These are phyloP conservation scores for Varanus komodoensis DNA, from an alignment of 2,113 vertebrate genomes.

Conservation along the genomic window DNA sequence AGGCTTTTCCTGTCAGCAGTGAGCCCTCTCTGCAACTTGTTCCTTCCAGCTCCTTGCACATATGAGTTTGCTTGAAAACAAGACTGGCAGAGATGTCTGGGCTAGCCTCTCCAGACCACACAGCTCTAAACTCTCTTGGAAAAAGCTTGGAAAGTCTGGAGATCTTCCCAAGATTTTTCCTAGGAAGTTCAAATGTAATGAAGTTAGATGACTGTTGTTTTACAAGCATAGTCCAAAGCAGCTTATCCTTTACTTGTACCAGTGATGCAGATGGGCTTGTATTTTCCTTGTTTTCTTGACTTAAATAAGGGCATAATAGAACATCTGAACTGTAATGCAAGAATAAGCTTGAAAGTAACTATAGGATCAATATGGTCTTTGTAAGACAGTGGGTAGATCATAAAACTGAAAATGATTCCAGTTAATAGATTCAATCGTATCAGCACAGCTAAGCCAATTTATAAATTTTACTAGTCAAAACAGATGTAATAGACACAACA, in stretches of 20 bases:
- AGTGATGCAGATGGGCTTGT: neutral
- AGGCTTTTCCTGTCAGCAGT: neutral
- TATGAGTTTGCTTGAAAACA: neutral
- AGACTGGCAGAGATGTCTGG: neutral
- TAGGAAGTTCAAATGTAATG: neutral
- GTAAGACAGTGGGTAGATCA: neutral
- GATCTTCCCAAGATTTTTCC: neutral
- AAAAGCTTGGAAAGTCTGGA: neutral
- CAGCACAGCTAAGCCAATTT: neutral
- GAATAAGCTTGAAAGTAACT: neutral
- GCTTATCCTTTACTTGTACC: neutral
- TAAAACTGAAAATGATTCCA: neutral
- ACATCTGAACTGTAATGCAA: neutral
- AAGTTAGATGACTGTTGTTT: no score
- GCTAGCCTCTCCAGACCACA: neutral
- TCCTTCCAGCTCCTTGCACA: neutral
- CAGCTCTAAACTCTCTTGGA: neutral
- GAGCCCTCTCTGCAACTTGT: neutral
- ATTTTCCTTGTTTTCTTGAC: neutral
- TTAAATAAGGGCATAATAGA: neutral
- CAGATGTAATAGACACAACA: slow-evolving; percentile 2
- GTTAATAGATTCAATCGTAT: neutral
- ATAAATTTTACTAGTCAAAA: slow-evolving; percentile 16
- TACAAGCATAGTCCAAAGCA: no score
- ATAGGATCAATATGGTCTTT: neutral